phyloP scores from a whole-genome alignment of 2,888 invertebrate genomes.

The Mesorhabditis sp. region DNA sequence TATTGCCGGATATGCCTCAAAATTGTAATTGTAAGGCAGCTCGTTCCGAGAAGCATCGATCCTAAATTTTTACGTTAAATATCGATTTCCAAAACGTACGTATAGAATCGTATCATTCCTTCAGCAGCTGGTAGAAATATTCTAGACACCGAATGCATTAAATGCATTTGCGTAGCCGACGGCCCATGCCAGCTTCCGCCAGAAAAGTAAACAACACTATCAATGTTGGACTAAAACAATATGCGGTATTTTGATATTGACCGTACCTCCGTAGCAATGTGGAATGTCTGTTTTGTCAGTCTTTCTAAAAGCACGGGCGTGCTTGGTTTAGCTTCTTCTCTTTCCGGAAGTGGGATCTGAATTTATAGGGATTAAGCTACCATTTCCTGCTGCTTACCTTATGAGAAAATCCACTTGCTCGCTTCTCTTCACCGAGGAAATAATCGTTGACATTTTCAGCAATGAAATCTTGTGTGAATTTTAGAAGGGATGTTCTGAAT shows the following conservation, averaged over 20 bases:
- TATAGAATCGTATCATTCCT: background rate
- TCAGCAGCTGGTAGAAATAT: background rate
- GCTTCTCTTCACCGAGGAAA: background rate
- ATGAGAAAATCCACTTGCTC: background rate
- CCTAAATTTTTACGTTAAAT: background rate
- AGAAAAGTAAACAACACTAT: background rate
- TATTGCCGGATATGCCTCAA: background rate
- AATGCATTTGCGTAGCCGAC: background rate
- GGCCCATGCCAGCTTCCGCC: slow-evolving; percentile 3
- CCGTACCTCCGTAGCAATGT: background rate
- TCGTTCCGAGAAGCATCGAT: slow-evolving; percentile 1
- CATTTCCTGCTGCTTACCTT: background rate
- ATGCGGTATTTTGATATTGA: background rate
- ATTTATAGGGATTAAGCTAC: background rate
- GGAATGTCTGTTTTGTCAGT: background rate
- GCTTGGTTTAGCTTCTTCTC: background rate
- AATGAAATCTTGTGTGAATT: background rate
- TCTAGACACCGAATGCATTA: background rate
- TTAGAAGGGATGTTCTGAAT: background rate
- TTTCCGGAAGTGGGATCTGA: background rate
- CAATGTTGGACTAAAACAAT: background rate
- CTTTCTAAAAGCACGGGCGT: background rate
- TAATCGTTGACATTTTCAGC: background rate
- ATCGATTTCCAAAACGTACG: background rate
- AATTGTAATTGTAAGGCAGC: slow-evolving; percentile 2